Evolutionary conservation across 2,888 invertebrate species (phyloP).

Genomic region (Gasteruption jaculator): DNA sequence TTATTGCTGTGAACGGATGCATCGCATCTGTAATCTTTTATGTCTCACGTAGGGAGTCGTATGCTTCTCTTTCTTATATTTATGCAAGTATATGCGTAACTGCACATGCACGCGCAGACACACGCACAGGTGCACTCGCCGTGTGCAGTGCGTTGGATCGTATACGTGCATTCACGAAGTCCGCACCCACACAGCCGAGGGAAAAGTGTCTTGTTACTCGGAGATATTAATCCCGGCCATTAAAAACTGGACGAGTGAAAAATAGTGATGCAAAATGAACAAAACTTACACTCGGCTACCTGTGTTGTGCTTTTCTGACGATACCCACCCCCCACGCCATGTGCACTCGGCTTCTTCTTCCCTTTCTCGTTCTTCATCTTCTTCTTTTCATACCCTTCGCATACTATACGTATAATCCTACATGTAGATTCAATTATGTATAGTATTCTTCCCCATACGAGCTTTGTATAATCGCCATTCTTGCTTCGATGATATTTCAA

Average conservation of each 20-base stretch:
- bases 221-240: constrained; percentile 50
- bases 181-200: constrained; percentile 25
- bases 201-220: constrained; percentile 50
- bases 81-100: too few species aligned
- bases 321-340: background rate
- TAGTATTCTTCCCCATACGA: too few species aligned
- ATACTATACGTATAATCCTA: too few species aligned
- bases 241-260: constrained; percentile 51
- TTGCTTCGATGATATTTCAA: too few species aligned
- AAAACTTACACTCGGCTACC: constrained; percentile 35
- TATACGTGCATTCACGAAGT: constrained; percentile 26
- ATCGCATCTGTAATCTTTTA: constrained; percentile 49
- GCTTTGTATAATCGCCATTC: too few species aligned
- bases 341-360: constrained; percentile 13
- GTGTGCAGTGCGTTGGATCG: constrained; percentile 20
- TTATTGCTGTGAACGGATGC: constrained; percentile 50
- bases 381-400: constrained; percentile 14
- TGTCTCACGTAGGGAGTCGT: constrained; percentile 32
- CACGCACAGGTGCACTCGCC: constrained; percentile 20
- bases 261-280: constrained; percentile 42
- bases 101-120: constrained; percentile 10
- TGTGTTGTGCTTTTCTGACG: constrained; percentile 29
- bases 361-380: constrained; percentile 9
- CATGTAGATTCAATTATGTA: too few species aligned
- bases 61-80: too few species aligned